Conservation (phyloP, 2,797 vertebrate genomes). For the Halcyon chelicuti region DNA sequence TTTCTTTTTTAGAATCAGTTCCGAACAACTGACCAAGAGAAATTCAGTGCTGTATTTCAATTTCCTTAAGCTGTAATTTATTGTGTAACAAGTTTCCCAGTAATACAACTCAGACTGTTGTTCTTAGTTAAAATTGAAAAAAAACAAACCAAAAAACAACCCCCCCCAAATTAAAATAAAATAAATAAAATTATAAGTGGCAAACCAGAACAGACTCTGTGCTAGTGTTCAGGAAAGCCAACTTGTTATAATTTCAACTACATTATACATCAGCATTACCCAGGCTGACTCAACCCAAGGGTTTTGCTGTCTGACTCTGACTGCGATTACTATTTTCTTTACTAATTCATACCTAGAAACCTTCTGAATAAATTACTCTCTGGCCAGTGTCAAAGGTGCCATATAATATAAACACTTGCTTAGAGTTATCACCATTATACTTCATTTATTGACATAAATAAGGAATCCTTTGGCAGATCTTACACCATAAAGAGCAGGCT, state of each 20-base stretch:
- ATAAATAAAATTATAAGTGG: background rate
- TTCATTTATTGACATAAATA: conserved; percentile 73
- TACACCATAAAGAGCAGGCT: conserved; percentile 33
- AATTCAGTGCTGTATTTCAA: background rate
- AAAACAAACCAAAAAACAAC: too few relatives aligned
- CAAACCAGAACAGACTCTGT: background rate
- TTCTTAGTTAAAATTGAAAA: background rate
- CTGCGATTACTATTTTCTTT: background rate
- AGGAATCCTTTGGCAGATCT: conserved; percentile 55
- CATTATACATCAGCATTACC: background rate
- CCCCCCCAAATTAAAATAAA: too few relatives aligned
- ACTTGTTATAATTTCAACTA: background rate
- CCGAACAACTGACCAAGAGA: background rate
- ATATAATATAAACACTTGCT: conserved; percentile 31
- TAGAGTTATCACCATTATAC: conserved; percentile 50
- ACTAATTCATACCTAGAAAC: conserved; percentile 19
- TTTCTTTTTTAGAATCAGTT: background rate
- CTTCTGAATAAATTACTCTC: conserved; percentile 32
- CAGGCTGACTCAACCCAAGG: background rate
- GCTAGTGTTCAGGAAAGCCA: background rate
- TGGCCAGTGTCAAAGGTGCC: conserved; percentile 41
- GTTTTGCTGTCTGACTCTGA: background rate
- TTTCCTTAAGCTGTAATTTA: background rate
- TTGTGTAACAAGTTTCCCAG: background rate
- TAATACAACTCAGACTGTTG: background rate